These are phyloP conservation scores for Hippocampus zosterae DNA, from an alignment of 2,113 vertebrate species.

Conservation along the genomic window DNA sequence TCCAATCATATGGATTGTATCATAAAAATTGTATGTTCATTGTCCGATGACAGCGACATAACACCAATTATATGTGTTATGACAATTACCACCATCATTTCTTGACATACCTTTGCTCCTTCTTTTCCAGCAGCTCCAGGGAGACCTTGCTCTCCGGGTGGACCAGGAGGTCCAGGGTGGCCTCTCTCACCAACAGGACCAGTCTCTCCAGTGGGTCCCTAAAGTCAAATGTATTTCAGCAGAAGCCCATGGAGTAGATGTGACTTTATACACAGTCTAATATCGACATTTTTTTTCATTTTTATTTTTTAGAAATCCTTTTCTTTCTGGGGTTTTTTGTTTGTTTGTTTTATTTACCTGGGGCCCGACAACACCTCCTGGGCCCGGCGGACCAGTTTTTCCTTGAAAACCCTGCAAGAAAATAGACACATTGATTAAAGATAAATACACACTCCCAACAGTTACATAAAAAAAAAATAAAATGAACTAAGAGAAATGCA, in stretches of 20 bases:
- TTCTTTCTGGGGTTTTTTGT: no score
- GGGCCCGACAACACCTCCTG: conserved; percentile 94
- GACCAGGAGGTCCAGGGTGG: conserved; percentile 94
- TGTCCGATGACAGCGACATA: background rate
- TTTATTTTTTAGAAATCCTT: no score
- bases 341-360: conserved; percentile 73
- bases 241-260: background rate
- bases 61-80: no score
- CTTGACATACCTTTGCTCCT: conserved; percentile 84
- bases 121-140: conserved; percentile 95
- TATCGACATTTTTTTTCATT: background rate
- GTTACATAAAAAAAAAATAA: background rate
- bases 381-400: conserved; percentile 95
- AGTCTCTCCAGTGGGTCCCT: conserved; percentile 92
- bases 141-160: conserved; percentile 94
- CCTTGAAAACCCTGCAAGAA: conserved; percentile 92
- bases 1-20: conserved; percentile 6
- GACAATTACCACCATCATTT: background rate
- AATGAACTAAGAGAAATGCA: conserved; percentile 1
- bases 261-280: background rate
- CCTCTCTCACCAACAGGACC: conserved; percentile 94
- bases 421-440: conserved; percentile 16
- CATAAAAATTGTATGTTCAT: conserved; percentile 15
- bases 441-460: no score
- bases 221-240: background rate